A percentile compares a stretch with the other conserved stretches of the same genome.
These are phyloP conservation scores for Sminthopsis crassicaudata DNA, from an alignment of 2,113 vertebrate species.

Conservation along the genomic window DNA sequence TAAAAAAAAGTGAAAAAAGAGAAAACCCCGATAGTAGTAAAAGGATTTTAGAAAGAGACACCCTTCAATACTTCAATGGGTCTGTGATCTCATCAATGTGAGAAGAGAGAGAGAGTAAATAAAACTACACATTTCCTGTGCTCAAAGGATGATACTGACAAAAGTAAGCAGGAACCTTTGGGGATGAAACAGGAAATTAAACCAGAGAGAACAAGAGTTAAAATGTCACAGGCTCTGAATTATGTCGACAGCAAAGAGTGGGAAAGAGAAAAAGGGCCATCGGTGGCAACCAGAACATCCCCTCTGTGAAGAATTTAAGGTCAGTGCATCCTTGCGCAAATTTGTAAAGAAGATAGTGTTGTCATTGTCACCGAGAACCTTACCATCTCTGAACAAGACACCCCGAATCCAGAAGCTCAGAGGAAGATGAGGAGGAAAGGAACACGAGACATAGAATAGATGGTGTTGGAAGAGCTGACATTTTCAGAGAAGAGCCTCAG, in stretches of 20 bases:
- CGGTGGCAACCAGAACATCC: conserved; percentile 16
- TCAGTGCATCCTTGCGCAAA: neutral
- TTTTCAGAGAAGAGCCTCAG: neutral
- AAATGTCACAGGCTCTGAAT: neutral
- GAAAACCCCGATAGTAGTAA: neutral
- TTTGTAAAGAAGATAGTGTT: conserved; percentile 25
- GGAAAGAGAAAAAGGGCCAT: neutral
- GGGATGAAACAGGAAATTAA: conserved; percentile 54
- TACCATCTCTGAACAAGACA: neutral
- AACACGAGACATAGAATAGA: neutral
- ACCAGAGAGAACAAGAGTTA: conserved; percentile 30
- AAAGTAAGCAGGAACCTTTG: conserved; percentile 25
- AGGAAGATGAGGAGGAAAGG: neutral
- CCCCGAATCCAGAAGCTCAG: neutral
- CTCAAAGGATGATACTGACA: conserved; percentile 23
- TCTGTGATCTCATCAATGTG: neutral
- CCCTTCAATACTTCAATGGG: neutral
- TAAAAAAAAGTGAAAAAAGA: neutral
- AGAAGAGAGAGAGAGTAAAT: conserved; percentile 39
- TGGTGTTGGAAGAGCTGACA: neutral
- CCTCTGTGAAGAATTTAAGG: conserved; percentile 5
- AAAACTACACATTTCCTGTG: conserved; percentile 38
- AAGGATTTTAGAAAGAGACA: conserved; percentile 3
- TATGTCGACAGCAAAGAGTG: conserved; percentile 25
- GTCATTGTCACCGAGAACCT: conserved; percentile 16